Conservation (phyloP, 2,888 invertebrate species). For the Toxonevra muliebris region DNA sequence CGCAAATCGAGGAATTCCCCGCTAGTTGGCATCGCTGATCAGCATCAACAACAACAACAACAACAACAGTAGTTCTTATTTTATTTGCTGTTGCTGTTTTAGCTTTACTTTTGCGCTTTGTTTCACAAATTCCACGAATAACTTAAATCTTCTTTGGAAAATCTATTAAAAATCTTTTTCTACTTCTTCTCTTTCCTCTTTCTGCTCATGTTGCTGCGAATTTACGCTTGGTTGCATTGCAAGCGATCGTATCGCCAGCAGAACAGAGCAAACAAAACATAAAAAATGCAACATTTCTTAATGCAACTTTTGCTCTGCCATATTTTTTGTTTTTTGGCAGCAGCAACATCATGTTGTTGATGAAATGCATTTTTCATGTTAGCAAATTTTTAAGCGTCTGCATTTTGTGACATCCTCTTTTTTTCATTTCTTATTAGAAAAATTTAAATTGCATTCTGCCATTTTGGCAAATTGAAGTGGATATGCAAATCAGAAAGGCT, state of each 20-base stretch:
- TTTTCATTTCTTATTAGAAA: too few species aligned
- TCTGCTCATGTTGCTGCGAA: neutral
- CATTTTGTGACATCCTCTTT: too few species aligned
- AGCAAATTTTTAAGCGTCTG: constrained; percentile 24
- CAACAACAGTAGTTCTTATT: too few species aligned
- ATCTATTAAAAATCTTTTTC: constrained; percentile 21
- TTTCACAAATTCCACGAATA: constrained; percentile 21
- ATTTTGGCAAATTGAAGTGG: too few species aligned
- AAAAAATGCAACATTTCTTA: constrained; percentile 13
- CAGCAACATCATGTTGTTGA: constrained; percentile 18
- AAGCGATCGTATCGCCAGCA: constrained; percentile 25
- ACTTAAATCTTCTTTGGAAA: constrained; percentile 27
- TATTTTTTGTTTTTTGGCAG: too few species aligned
- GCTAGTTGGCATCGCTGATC: too few species aligned
- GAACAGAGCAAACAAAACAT: constrained; percentile 2
- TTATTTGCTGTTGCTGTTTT: too few species aligned
- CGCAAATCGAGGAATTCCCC: too few species aligned
- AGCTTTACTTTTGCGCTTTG: neutral
- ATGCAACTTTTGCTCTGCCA: neutral
- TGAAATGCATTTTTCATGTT: constrained; percentile 33
- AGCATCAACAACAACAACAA: too few species aligned
- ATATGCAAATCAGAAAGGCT: too few species aligned
- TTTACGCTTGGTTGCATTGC: constrained; percentile 23
- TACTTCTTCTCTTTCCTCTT: too few species aligned
- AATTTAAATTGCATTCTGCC: too few species aligned